phyloP scores from a whole-genome alignment of 2,797 vertebrate species.

The Coccyzus lansbergi region DNA sequence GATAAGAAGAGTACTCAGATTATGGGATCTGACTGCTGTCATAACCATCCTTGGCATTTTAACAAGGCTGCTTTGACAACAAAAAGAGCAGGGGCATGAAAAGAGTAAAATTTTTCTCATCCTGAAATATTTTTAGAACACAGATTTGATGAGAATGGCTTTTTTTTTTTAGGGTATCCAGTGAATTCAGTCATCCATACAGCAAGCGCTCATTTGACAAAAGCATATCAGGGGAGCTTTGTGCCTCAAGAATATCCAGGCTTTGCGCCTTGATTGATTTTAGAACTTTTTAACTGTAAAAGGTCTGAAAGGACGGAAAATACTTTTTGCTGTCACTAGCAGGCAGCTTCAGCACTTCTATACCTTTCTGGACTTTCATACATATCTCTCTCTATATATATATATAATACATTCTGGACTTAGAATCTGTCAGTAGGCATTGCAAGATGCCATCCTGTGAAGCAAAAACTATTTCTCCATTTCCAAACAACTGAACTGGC shows the following conservation, averaged over 20 bases:
- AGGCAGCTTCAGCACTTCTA: not conserved
- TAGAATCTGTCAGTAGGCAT: not conserved
- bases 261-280: not conserved
- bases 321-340: not conserved
- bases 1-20: not conserved
- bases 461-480: not conserved
- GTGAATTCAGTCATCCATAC: not conserved
- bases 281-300: not conserved
- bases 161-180: not conserved
- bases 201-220: not conserved
- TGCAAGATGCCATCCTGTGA: not conserved
- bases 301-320: not conserved
- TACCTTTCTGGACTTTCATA: not conserved
- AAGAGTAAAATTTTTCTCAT: not conserved
- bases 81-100: not conserved
- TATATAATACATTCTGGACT: not conserved
- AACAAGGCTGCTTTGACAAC: not conserved
- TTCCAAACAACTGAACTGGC: not conserved
- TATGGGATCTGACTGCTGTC: not conserved
- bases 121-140: not conserved
- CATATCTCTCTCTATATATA: not conserved
- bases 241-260: not conserved
- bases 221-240: not conserved
- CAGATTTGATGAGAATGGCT: not conserved
- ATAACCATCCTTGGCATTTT: not conserved